Evolutionary conservation across 2,888 invertebrate species (phyloP).

Genomic region (Temnothorax ravouxi): DNA sequence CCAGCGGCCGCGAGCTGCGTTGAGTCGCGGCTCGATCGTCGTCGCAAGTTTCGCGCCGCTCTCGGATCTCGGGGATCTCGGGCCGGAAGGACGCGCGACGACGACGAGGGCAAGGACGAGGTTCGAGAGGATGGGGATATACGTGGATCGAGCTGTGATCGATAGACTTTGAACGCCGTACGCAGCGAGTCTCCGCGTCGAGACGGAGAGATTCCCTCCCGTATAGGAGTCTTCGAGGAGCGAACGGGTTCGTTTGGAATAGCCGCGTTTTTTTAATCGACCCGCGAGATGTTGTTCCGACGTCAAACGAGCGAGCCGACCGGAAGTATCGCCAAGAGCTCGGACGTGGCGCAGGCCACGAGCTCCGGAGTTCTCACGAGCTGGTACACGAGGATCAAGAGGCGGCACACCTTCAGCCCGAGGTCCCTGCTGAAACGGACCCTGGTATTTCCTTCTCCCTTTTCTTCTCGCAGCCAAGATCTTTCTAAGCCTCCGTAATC

Average conservation of each 20-base stretch:
- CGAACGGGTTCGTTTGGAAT: not conserved
- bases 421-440: slow-evolving; percentile 81
- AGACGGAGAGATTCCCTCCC: no score
- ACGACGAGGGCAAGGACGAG: not conserved
- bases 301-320: slow-evolving; percentile 82
- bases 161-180: slow-evolving; percentile 1
- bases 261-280: slow-evolving; percentile 1
- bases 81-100: not conserved
- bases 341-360: slow-evolving; percentile 76
- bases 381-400: slow-evolving; percentile 84
- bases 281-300: slow-evolving; percentile 80
- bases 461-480: not conserved
- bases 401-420: slow-evolving; percentile 81
- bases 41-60: not conserved
- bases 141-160: slow-evolving; percentile 1
- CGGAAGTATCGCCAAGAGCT: slow-evolving; percentile 71
- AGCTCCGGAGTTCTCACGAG: slow-evolving; percentile 81
- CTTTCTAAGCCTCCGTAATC: not conserved
- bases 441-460: slow-evolving; percentile 76
- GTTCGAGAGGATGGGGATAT: not conserved
- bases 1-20: not conserved
- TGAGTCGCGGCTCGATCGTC: not conserved
- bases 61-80: not conserved
- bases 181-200: not conserved
- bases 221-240: not conserved